Conservation (phyloP, 2,888 invertebrate genomes). For the Cerceris ruficornis region DNA sequence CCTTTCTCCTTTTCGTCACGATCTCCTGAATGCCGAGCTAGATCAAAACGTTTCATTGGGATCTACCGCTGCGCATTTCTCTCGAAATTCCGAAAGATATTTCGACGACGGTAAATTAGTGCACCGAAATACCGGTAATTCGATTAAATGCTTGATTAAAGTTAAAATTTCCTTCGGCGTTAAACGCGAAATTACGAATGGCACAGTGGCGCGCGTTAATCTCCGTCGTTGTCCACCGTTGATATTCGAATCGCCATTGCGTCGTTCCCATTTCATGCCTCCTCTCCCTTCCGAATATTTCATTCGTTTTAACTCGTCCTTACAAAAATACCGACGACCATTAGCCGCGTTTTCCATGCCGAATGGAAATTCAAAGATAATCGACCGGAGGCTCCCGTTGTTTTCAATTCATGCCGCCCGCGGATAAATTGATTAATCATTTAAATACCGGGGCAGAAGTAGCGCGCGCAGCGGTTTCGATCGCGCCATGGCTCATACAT, state of each 20-base stretch:
- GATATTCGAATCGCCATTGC: background rate
- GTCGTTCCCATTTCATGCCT: background rate
- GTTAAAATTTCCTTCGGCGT: slow-evolving; percentile 53
- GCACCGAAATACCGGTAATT: slow-evolving; percentile 51
- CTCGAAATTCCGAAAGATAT: slow-evolving; percentile 26
- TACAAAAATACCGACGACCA: too few relatives aligned
- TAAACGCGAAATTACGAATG: slow-evolving; percentile 46
- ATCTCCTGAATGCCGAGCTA: slow-evolving; percentile 41
- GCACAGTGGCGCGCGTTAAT: slow-evolving; percentile 54
- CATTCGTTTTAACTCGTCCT: too few relatives aligned
- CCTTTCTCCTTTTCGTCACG: slow-evolving; percentile 29
- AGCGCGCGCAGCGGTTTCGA: too few relatives aligned
- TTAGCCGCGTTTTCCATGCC: too few relatives aligned
- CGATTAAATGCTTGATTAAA: slow-evolving; percentile 59
- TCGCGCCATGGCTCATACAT: slow-evolving; percentile 41
- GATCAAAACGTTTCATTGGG: slow-evolving; percentile 43
- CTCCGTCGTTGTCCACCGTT: slow-evolving; percentile 1
- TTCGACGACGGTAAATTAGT: slow-evolving; percentile 57
- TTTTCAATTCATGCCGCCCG: background rate
- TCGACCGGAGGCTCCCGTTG: background rate
- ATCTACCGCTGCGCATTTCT: slow-evolving; percentile 6
- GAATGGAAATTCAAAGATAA: too few relatives aligned
- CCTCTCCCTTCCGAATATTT: too few relatives aligned
- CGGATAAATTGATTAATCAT: background rate
- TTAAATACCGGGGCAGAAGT: background rate